A percentile compares a stretch with the other conserved stretches of the same genome.
Evolutionary conservation across 64 coral and sea anemone genomes (phyloP).

Genomic region (Dendronephthya gigantea): DNA sequence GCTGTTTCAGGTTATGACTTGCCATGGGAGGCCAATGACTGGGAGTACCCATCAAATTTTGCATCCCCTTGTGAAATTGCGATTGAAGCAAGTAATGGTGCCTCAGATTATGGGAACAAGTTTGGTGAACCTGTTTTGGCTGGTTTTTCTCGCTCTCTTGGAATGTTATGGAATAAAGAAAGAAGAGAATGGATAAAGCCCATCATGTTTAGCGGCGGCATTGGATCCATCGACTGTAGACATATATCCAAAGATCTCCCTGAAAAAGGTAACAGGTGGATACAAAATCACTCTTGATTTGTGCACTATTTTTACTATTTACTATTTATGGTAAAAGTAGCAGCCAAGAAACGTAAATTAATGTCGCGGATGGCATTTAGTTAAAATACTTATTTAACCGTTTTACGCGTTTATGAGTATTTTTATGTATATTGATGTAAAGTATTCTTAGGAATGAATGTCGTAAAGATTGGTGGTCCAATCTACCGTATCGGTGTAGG

Average conservation of each 20-base stretch:
- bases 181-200: slow-evolving; percentile 93
- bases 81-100: slow-evolving; percentile 87
- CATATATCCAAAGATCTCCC: slow-evolving; percentile 52
- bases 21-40: slow-evolving; percentile 70
- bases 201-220: slow-evolving; percentile 96
- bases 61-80: slow-evolving; percentile 68
- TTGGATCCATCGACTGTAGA: slow-evolving; percentile 60
- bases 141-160: slow-evolving; percentile 94
- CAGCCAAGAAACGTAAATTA: too few relatives aligned
- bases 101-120: slow-evolving; percentile 95
- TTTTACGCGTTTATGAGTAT: not conserved
- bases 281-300: too few relatives aligned
- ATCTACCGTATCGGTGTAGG: slow-evolving; percentile 95
- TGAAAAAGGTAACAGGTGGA: slow-evolving; percentile 39
- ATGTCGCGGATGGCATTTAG: too few relatives aligned
- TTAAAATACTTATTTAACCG: too few relatives aligned
- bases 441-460: slow-evolving; percentile 59
- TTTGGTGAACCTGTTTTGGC: slow-evolving; percentile 93
- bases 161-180: slow-evolving; percentile 56
- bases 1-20: slow-evolving; percentile 61
- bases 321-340: too few relatives aligned
- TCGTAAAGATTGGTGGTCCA: slow-evolving; percentile 82
- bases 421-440: not conserved
- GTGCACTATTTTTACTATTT: too few relatives aligned
- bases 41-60: slow-evolving; percentile 77